Evolutionary conservation across 2,888 invertebrate species (phyloP), one percentile per base, ranked within the genome.

Genomic region (Ariolimax columbianus): DNA sequence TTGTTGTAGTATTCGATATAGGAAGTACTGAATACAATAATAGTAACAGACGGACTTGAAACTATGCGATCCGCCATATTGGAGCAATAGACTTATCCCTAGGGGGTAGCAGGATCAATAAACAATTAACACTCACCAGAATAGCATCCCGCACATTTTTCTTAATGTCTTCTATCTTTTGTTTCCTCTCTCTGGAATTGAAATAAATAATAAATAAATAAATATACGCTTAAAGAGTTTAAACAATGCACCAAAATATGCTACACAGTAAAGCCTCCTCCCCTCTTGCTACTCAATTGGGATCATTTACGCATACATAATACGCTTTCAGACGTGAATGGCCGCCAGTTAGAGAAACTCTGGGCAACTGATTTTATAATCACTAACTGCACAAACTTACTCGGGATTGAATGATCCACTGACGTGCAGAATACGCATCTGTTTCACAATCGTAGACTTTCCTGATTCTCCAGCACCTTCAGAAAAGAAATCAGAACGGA

Each of bases 391-490:
- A 43, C 73, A 73, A 63, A 93, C 96, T 95, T 95, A 96, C 96
- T 97, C 97, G 95, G 98, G 98, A 93, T 98, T 98, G 96, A 99
- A 99, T 91, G 75, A 75, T 91, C 99, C 99, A 96, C 99, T 98
- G 91, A 99, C 99, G 96, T 99, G 99, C 93, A 94, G 96, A 95
- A 99, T 99, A 94, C 98, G 96, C 99, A 99, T 99, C 96, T 99
- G 99, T 95, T 99, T 99, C 93, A 99, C 99, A 95, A 99, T 99
- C 91, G 99, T 99, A 93, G 99, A 99, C 96, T 99, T 99, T 92
- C 99, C 99, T 87, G 99, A 99, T 95, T 99, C 99, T 93, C 99
- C 99, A 93, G 99, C 99, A 93, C 99, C 96, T 96, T 94, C 70
- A 90, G 88, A 90, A 89, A 89, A 87, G 87, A 89, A 88, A 89